Evolutionary conservation across 2,113 vertebrate species (phyloP), one percentile per base, ranked within the genome.

Genomic region (Copsychus sechellarum): DNA sequence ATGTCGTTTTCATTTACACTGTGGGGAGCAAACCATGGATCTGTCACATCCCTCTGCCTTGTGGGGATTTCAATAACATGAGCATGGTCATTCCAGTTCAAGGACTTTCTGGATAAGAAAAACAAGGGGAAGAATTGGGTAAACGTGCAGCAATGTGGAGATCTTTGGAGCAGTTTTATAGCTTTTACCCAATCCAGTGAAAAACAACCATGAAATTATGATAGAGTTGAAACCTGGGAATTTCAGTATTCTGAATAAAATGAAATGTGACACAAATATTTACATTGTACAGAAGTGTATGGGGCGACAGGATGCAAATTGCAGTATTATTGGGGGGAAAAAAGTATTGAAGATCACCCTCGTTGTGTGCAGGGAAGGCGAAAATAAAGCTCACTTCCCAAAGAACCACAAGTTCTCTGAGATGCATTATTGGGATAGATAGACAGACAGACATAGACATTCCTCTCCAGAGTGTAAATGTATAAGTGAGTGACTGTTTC

Each of bases 381-480:
- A 53, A 89, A 81, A 22, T 40, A 11, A 78, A 74, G 8, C 22
- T 74, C 42, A 38, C 8, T 71, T 21, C 17, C 12, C 19, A 74
- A 58, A 56, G 42, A 84, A 42, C 17, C 8, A 31, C 31, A 53
- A 3, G 4, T 66, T 73, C 47, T 70, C 51, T 48, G 22, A 70
- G 43, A 9, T 38, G 14, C 3, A 5, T 45, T 56, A 11, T 2
- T 65, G 18, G 8, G 12, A 57, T 57, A 21, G 16, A 10, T 12
- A 3, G 11, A 40, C 2, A n/a, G 38, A 56, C 3, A 38, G 21
- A 29, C 1, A 33, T 14, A 62, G 3, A 6, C 14, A 11, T 1
- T 10, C 2, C 14, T 58, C 57, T 88, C 14, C n/a, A n/a, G 62
- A 40, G 9, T 72, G 18, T 13, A 45, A 58, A 67, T 21, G 1